A percentile compares a stretch with the other conserved stretches of the same genome.
These are phyloP conservation scores for Sebastes schlegelii DNA, from an alignment of 2,113 vertebrate genomes.

Conservation along the genomic window DNA sequence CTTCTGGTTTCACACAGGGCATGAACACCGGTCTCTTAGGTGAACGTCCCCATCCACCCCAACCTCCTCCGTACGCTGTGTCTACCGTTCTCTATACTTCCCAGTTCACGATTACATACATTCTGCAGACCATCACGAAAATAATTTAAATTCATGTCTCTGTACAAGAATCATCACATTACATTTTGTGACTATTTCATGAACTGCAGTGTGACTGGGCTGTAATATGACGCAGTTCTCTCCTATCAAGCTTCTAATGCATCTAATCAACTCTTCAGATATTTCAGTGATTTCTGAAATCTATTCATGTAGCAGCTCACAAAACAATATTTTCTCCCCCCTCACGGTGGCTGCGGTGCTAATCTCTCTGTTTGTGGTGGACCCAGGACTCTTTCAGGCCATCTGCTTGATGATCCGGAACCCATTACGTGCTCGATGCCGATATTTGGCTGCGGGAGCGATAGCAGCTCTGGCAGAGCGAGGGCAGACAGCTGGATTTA, in stretches of 20 bases:
- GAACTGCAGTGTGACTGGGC: too few species aligned
- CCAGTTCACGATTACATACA: too few species aligned
- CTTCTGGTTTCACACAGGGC: too few species aligned
- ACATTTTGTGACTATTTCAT: too few species aligned
- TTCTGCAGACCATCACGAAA: too few species aligned
- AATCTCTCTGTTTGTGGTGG: conserved; percentile 19
- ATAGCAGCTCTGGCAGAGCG: background rate
- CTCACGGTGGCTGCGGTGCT: background rate
- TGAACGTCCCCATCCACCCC: too few species aligned
- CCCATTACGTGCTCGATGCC: conserved; percentile 42
- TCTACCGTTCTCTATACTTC: too few species aligned
- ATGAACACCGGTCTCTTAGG: too few species aligned
- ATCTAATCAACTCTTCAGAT: background rate
- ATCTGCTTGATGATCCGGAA: conserved; percentile 60
- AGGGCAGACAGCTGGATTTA: conserved; percentile 62
- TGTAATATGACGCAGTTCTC: background rate
- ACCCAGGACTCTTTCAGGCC: conserved; percentile 20
- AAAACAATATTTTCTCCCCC: background rate
- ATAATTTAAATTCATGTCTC: too few species aligned
- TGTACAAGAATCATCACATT: too few species aligned
- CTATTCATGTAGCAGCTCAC: background rate
- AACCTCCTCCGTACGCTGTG: too few species aligned
- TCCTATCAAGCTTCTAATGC: background rate
- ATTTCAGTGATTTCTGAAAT: background rate
- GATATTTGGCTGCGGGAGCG: conserved; percentile 50